A percentile compares a stretch with the other conserved stretches of the same genome.
These are phyloP conservation scores for mouse (Mus musculus) DNA, from an alignment of 2,113 vertebrate genomes.

Conservation along the genomic window DNA sequence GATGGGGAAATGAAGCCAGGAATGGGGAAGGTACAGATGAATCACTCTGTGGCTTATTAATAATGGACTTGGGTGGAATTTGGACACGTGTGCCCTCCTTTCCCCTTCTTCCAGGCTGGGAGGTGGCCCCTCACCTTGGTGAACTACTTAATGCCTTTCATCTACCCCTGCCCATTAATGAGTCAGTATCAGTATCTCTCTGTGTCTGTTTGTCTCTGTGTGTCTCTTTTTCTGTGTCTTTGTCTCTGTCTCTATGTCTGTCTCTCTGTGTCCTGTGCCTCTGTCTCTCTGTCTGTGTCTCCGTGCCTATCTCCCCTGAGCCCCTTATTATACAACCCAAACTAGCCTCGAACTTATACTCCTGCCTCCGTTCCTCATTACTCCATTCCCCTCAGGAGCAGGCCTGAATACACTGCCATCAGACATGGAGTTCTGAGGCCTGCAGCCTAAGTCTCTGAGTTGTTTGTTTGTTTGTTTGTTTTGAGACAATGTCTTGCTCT, in stretches of 20 bases:
- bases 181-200: not conserved
- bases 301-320: accelerated
- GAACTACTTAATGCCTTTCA: not conserved
- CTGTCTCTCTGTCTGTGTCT: not conserved
- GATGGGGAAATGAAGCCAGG: conserved; percentile 60
- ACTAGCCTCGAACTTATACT: not conserved
- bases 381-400: not conserved
- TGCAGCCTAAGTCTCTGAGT: not conserved
- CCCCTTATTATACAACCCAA: not conserved
- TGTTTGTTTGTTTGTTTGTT: too few species aligned
- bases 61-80: conserved; percentile 15
- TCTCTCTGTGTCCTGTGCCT: not conserved
- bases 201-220: not conserved
- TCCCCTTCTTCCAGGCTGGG: too few species aligned
- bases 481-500: not conserved
- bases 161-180: not conserved
- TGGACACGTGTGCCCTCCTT: not conserved
- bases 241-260: not conserved
- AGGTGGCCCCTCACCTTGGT: not conserved
- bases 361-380: not conserved
- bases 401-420: not conserved
- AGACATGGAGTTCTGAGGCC: not conserved
- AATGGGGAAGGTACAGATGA: conserved; percentile 53
- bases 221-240: not conserved
- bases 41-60: conserved; percentile 57